Evolutionary conservation across 2,113 vertebrate genomes (phyloP), one percentile per base, ranked within the genome.

Genomic region (Typhlomys cinereus): DNA sequence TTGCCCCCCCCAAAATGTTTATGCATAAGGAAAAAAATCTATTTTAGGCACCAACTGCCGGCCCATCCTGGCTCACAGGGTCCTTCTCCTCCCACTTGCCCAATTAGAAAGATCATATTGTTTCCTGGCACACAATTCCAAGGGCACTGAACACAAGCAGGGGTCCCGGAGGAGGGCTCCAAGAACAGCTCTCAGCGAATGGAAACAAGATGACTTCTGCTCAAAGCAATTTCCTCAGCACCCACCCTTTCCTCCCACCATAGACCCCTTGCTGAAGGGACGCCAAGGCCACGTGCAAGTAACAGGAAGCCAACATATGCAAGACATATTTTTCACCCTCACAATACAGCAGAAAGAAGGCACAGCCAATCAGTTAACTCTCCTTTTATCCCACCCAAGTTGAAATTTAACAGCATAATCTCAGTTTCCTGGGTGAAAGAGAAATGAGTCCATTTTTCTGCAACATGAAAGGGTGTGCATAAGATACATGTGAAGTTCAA

Each of bases 121-220:
- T 95, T 97, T 95, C 94, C 95, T 93, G 88, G 85, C 90, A 85
- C 67, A 85, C 90, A 83, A 92, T 86, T 95, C 88, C 89, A 87
- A 91, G 90, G 95, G 91, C 90, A 94, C 4, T 79, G 89, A 92
- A 78, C 44, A 74, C 89, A 79, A 83, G 96, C 95, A 90, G 93
- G 92, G 95, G 81, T 82, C 82, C 20, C 18, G 8, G 69, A 31
- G 62, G 89, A 64, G 46, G 87, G 39, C 82, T 96, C 95, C 87
- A 93, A 92, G 85, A 95, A 93, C 95, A 94, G 93, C 94, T 92
- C 95, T 92, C 52, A 67, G 74, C 83, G 94, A 90, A 96, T 95
- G 94, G 96, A 94, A 96, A 96, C 94, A 95, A 96, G 95, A 95
- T 91, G 92, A 95, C 88, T 94, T 94, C 93, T 95, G 78, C 93